These are phyloP conservation scores for Leptestheria dahalacensis DNA, from an alignment of 1,140 invertebrate species.

Conservation along the genomic window DNA sequence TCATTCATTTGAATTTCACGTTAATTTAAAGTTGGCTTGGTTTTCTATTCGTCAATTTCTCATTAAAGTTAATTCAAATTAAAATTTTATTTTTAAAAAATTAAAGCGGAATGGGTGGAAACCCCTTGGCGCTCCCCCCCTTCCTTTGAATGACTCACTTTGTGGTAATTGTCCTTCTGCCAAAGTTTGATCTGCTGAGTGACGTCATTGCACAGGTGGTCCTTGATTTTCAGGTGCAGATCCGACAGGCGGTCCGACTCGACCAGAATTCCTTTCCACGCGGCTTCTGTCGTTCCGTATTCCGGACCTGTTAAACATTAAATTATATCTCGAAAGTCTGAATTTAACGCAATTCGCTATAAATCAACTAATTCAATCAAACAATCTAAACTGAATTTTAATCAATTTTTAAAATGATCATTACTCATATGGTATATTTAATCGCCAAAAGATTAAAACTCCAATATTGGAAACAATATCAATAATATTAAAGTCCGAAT, in stretches of 20 bases:
- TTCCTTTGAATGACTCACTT: slow-evolving; percentile 37
- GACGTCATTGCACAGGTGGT: slow-evolving; percentile 78
- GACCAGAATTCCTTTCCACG: slow-evolving; percentile 82
- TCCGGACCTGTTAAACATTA: slow-evolving; percentile 59
- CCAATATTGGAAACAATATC: too few relatives aligned
- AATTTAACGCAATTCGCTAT: background rate
- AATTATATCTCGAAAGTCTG: background rate
- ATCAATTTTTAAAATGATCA: too few relatives aligned
- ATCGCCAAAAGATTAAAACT: background rate
- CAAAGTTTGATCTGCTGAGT: slow-evolving; percentile 79
- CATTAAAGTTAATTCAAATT: too few relatives aligned
- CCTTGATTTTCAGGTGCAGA: slow-evolving; percentile 73
- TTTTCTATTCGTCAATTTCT: too few relatives aligned
- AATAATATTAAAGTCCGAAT: too few relatives aligned
- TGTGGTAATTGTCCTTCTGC: slow-evolving; percentile 96
- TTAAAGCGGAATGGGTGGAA: too few relatives aligned
- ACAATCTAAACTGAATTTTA: background rate
- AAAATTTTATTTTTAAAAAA: too few relatives aligned
- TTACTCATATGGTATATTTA: too few relatives aligned
- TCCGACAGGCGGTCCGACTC: slow-evolving; percentile 84
- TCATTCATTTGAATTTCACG: too few relatives aligned
- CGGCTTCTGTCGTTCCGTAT: slow-evolving; percentile 91
- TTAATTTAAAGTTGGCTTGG: too few relatives aligned
- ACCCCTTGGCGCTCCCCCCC: too few relatives aligned
- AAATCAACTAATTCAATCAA: background rate